Base-by-base conservation (phyloP, 2,797 vertebrate genomes). In the Xenopus petersii region DNA sequence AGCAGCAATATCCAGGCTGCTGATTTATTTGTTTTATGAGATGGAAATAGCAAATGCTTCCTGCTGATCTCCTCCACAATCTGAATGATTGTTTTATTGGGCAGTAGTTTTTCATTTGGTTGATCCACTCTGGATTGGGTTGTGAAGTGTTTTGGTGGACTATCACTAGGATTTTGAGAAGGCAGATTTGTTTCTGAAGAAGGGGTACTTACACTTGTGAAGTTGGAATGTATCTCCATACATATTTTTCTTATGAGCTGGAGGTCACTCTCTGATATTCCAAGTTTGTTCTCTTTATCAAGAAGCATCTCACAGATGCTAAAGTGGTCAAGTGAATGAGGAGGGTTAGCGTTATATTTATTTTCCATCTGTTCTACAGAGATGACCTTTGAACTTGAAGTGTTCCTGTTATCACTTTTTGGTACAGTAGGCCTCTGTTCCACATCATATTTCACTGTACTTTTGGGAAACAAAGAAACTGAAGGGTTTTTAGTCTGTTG, bases 41-140 rank as follows among this genome's bases (percentile, higher is more conserved):
- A 13, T 30, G 62, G 55, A n/a, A 65, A 24, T 51, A 10, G 33
- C 21, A 49, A 26, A 70, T 64, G 64, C 26, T 71, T 79, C 17
- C 55, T 68, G 24, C 74, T 51, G 67, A 79, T 74, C 59, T 79
- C 76, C 8, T 74, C 70, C 11, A 74, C n/a, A 51, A 79, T 65
- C 62, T 79, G 71, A 64, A 74, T 70, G 13, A 79, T 42, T 64
- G 59, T 64, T 64, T 11, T 33, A 64, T 24, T 59, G 11, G 67
- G 76, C 30, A 15, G 49, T 12, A 33, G 60, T 5, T 73, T 60
- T n/a, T 21, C 21, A 15, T 70, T 26, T 30, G 26, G 42, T 10
- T 51, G 36, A 48, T n/a, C 30, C 15, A 49, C 5, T 24, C n/a
- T 12, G 21, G 15, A 2, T 64, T 16, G 7, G 1, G 33, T 36